Base-by-base conservation (phyloP, 2,113 vertebrate genomes). In the Hymenochirus boettgeri region DNA sequence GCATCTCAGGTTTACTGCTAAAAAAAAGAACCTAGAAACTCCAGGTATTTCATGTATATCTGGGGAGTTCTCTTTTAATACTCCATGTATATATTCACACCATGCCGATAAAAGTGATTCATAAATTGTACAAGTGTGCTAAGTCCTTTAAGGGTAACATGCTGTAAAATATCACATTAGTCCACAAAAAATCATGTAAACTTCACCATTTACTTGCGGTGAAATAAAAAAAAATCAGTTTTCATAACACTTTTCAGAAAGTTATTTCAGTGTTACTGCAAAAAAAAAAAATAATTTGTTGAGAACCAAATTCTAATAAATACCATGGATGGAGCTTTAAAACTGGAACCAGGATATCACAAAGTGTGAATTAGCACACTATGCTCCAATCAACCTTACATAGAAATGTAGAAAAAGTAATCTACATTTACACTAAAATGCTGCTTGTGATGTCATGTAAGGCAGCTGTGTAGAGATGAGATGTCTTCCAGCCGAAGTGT, bases 221-320 rank as follows among this genome's bases (percentile, higher is more conserved):
- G 82, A 82, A 83, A 83, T 77, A 82, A 74, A 61, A 52, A 50
- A 27, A 59, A 25, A 58, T 52, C 55, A 67, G 47, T 52, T 67
- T 58, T 50, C 23, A 50, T 51, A 39, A 17, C 70, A 77, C 61
- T 77, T 83, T 70, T 65, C 75, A 82, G 78, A 84, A 86, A 83
- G 77, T 80, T 78, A 75, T 85, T 78, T 77, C 76, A 79, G 73
- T 48, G 54, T 75, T 80, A 78, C 70, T 83, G 74, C 65, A 80
- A 77, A 84, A 82, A 75, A 83, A 77, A 82, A 79, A 73, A 75
- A 73, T 74, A 42, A 76, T 82, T 82, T 77, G 77, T 78, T 76
- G 63, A 74, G 77, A 69, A 62, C 62, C 79, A 69, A 79, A 85
- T 80, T 76, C 72, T 82, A 83, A 81, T 78, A 85, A 80, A 82